Percentiles rank a stretch among this genome's conserved stretches.
Evolutionary conservation across 2,888 invertebrate species (phyloP).

Genomic region (Aproaerema taeniolella): DNA sequence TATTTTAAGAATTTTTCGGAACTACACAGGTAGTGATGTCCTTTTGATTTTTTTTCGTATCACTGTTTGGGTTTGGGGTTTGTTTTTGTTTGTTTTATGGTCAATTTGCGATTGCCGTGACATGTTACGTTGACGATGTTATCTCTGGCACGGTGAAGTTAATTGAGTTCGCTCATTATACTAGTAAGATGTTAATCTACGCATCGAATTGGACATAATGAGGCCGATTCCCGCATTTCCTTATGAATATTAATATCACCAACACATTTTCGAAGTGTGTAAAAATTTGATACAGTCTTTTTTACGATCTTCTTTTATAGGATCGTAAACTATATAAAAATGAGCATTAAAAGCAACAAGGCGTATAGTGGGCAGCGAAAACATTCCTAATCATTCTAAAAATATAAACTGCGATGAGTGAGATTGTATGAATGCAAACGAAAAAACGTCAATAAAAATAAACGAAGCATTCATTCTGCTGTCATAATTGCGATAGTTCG

Average conservation of each 20-base stretch:
- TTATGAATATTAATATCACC: conserved; percentile 61
- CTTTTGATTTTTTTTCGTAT: conserved; percentile 32
- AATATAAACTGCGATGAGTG: conserved; percentile 10
- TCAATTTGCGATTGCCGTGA: conserved; percentile 61
- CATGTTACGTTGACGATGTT: conserved; percentile 33
- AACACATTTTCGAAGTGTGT: conserved; percentile 40
- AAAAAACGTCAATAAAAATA: background rate
- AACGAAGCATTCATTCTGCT: too few species aligned
- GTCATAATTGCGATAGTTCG: conserved; percentile 24
- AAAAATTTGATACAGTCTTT: conserved; percentile 36
- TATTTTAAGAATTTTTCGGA: conserved; percentile 63
- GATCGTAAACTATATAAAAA: conserved; percentile 22
- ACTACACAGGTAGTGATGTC: conserved; percentile 48
- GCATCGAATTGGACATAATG: conserved; percentile 55
- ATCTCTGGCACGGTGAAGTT: conserved; percentile 24
- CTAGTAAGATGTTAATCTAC: conserved; percentile 53
- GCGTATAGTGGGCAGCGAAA: conserved; percentile 3
- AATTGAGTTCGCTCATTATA: conserved; percentile 58
- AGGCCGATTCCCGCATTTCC: conserved; percentile 56
- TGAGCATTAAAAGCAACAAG: conserved; percentile 23
- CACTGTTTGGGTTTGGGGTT: conserved; percentile 59
- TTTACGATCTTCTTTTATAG: conserved; percentile 39
- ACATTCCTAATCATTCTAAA: conserved; percentile 11
- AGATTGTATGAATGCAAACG: background rate
- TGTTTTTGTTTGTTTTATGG: conserved; percentile 70